Base-by-base conservation (phyloP, 2,888 invertebrate genomes). In the Sarcophaga caerulescens region DNA sequence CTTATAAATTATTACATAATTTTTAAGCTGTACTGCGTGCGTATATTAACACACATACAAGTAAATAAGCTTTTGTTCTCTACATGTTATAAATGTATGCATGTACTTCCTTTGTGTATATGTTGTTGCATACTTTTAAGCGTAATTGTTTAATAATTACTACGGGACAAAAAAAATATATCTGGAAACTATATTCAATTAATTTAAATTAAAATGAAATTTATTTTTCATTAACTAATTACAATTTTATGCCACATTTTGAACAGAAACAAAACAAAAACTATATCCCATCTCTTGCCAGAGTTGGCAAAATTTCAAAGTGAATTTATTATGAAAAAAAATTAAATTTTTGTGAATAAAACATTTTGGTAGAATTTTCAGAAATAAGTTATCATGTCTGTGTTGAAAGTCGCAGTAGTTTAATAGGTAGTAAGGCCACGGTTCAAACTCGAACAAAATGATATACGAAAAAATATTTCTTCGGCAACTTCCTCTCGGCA, bases 1-100 rank as follows among this genome's bases (percentile, higher is more conserved):
- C 0, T 25, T 59, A 70, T 66, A 60, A 78, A 52, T 77, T 77
- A 62, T 78, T 60, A 78, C 52, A 83, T 21, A 62, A 68, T 78
- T 83, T 77, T 21, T 47, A 62, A 68, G 71, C 69, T 63, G n/a
- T 4, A 19, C 14, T 19, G 14, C 3, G 2, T 19, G 19, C 2
- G 4, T 25, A 6, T 11, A 0, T 21, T 5, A 12, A 35, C 47
- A 47, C 8, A 60, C 17, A 14, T 35, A 10, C 35, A 10, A 8
- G 35, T 8, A 25, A 0, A 35, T 66, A 21, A 19, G 1, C 21
- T 19, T 2, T 4, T 63, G 12, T 47, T 10, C 14, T 44, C 52
- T 14, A 11, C 4, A 44, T 21, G 11, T 17, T 35, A 35, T 6
- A 35, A 35, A 57, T 66, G 45, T 17, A 52, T 47, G 14, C 14